phyloP scores from a whole-genome alignment of 2,113 vertebrate species.

The Alouatta palliata region DNA sequence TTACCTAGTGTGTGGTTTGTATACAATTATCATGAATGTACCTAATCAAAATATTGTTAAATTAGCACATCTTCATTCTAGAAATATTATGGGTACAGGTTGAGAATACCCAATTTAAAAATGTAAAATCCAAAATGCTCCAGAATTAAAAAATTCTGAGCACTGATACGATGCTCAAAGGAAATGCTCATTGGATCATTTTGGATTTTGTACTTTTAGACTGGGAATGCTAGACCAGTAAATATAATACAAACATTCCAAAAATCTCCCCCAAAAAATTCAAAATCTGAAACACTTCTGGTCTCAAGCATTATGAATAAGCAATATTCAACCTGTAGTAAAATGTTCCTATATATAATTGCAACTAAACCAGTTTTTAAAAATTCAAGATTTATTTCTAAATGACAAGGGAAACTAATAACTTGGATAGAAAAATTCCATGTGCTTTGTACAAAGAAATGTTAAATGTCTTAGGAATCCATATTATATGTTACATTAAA shows the following conservation, averaged over 20 bases:
- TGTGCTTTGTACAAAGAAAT: background rate
- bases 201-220: background rate
- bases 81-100: background rate
- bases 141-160: background rate
- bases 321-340: background rate
- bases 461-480: background rate
- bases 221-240: background rate
- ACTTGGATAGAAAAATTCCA: background rate
- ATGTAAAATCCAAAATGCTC: background rate
- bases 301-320: background rate
- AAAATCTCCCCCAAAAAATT: background rate
- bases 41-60: background rate
- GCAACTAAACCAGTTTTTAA: background rate
- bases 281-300: background rate
- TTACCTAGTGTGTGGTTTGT: background rate
- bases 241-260: background rate
- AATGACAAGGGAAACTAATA: background rate
- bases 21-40: background rate
- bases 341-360: slow-evolving; percentile 24
- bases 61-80: background rate
- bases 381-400: background rate
- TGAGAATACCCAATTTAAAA: background rate
- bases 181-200: background rate
- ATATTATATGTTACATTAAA: background rate
- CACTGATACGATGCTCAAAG: background rate